Evolutionary conservation across 2,888 invertebrate genomes (phyloP).

Genomic region (Eudasyphora cyanicolor): DNA sequence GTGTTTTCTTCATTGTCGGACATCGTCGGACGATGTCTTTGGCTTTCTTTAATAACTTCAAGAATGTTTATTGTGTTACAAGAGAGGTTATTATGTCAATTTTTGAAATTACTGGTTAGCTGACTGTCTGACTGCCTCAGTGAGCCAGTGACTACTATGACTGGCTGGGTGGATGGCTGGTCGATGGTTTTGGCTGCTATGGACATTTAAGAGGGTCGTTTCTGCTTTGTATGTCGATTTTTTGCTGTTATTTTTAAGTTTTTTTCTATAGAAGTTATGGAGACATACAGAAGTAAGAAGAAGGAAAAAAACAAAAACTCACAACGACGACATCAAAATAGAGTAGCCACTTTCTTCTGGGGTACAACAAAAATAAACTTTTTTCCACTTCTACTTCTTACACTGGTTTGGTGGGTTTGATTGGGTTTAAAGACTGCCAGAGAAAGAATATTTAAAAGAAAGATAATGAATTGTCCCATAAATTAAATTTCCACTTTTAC

Average conservation of each 20-base stretch:
- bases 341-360: constrained; percentile 3
- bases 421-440: neutral
- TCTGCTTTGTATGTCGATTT: constrained; percentile 41
- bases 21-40: neutral
- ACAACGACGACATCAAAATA: constrained; percentile 38
- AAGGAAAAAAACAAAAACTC: no score
- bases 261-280: neutral
- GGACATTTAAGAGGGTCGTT: no score
- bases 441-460: neutral
- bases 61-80: constrained; percentile 39
- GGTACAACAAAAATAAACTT: neutral
- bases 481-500: no score
- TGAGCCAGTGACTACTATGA: neutral
- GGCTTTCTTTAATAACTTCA: constrained; percentile 26
- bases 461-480: no score
- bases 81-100: constrained; percentile 57
- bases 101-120: constrained; percentile 25
- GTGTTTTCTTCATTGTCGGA: neutral
- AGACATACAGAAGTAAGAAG: no score
- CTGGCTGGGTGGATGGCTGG: neutral
- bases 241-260: constrained; percentile 4
- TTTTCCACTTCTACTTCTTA: neutral
- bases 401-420: neutral
- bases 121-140: constrained; percentile 29
- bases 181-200: neutral